phyloP scores from a whole-genome alignment of 2,797 vertebrate species.

The Coregonus ussuriensis region DNA sequence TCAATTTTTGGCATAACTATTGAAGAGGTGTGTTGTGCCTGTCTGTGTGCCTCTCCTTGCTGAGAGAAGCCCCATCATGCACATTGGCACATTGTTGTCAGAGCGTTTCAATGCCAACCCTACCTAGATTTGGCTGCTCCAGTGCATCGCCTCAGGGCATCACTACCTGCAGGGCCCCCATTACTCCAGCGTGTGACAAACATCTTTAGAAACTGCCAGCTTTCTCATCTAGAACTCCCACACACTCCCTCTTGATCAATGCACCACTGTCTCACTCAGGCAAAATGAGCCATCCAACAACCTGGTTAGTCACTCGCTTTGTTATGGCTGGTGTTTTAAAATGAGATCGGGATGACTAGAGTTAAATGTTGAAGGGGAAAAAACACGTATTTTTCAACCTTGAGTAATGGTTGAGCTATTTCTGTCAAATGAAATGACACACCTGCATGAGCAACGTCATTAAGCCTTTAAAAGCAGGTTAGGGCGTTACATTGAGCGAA shows the following conservation, averaged over 20 bases:
- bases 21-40: not conserved
- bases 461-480: slow-evolving; percentile 4
- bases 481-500: not conserved
- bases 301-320: not conserved
- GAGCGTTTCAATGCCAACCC: not conserved
- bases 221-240: not conserved
- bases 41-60: not conserved
- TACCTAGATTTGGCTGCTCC: not conserved
- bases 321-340: not conserved
- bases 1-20: not conserved
- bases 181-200: not conserved
- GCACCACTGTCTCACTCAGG: slow-evolving; percentile 1
- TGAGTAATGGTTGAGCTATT: slow-evolving; percentile 3
- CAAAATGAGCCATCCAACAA: not conserved
- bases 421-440: not conserved
- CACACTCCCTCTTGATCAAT: not conserved
- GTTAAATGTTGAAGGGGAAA: not conserved
- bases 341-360: not conserved
- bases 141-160: not conserved
- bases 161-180: not conserved
- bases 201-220: slow-evolving; percentile 11
- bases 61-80: not conserved
- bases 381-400: not conserved
- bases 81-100: not conserved
- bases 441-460: slow-evolving; percentile 2